Evolutionary conservation across 2,113 vertebrate species (phyloP).

Genomic region (Xenopus borealis): DNA sequence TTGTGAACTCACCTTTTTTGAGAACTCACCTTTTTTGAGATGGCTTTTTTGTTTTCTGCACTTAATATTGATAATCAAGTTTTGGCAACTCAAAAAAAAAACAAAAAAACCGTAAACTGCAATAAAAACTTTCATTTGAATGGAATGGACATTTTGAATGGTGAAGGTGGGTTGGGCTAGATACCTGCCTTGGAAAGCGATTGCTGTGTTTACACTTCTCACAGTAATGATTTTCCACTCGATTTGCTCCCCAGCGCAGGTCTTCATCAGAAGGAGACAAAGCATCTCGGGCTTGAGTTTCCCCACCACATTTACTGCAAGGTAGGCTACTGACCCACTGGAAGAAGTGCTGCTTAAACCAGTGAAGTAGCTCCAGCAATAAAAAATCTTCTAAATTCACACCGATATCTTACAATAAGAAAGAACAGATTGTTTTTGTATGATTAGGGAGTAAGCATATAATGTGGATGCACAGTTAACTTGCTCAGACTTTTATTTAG

Average conservation of each 20-base stretch:
- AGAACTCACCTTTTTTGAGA: too few relatives aligned
- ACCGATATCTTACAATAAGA: conserved; percentile 65
- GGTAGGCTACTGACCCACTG: conserved; percentile 83
- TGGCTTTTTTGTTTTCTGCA: too few relatives aligned
- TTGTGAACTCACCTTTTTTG: too few relatives aligned
- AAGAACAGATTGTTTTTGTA: background rate
- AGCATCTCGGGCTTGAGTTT: conserved; percentile 64
- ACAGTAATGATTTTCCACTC: conserved; percentile 91
- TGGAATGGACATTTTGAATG: too few relatives aligned
- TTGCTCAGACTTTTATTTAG: too few relatives aligned
- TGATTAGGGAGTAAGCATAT: too few relatives aligned
- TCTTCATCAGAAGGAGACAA: conserved; percentile 77
- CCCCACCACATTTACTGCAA: conserved; percentile 80
- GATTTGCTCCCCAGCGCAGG: conserved; percentile 75
- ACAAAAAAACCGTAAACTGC: too few relatives aligned
- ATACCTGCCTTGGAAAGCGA: conserved; percentile 86
- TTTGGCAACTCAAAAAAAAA: too few relatives aligned
- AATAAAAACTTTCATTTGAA: too few relatives aligned
- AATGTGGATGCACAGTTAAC: too few relatives aligned
- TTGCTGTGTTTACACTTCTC: conserved; percentile 71
- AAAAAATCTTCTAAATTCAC: conserved; percentile 82
- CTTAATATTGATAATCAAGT: too few relatives aligned
- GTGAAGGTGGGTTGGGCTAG: background rate
- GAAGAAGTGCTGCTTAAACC: conserved; percentile 95
- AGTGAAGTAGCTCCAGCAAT: conserved; percentile 84